A percentile compares a stretch with the other conserved stretches of the same genome.
Evolutionary conservation across 2,888 invertebrate species (phyloP).

Genomic region (Microctonus brassicae): DNA sequence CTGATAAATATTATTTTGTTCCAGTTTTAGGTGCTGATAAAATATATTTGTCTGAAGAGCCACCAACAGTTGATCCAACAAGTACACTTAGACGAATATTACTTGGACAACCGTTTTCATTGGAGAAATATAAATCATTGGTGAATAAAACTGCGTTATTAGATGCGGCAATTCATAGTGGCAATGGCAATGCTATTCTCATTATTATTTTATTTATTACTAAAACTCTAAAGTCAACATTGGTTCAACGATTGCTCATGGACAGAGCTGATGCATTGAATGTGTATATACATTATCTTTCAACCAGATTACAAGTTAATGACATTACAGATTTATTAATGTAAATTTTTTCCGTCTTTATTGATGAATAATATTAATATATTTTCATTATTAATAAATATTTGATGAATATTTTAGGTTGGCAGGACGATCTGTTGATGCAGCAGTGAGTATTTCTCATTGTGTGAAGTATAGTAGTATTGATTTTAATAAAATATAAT

Average conservation of each 20-base stretch:
- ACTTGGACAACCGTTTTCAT: conserved; percentile 70
- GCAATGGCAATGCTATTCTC: conserved; percentile 84
- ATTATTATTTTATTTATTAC: conserved; percentile 81
- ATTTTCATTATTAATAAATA: conserved; percentile 17
- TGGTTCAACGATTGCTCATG: conserved; percentile 79
- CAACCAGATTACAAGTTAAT: conserved; percentile 76
- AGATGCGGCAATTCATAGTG: conserved; percentile 78
- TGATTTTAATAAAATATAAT: too few relatives aligned
- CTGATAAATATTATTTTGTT: not conserved
- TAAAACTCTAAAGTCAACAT: conserved; percentile 79
- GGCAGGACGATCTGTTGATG: conserved; percentile 77
- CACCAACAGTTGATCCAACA: conserved; percentile 64
- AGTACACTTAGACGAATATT: conserved; percentile 72
- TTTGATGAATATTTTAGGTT: conserved; percentile 70
- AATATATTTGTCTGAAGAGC: conserved; percentile 58
- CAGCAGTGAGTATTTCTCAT: conserved; percentile 74
- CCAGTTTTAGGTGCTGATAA: conserved; percentile 71
- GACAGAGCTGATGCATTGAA: conserved; percentile 80
- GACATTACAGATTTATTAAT: conserved; percentile 82
- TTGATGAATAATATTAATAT: conserved; percentile 8
- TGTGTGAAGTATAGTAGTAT: too few relatives aligned
- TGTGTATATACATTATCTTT: conserved; percentile 83
- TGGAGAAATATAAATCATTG: conserved; percentile 72
- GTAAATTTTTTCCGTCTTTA: conserved; percentile 70
- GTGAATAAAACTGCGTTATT: conserved; percentile 79